Evolutionary conservation across 2,797 vertebrate genomes (phyloP), one percentile per base, ranked within the genome.

Genomic region (Myiotriccus ornatus): DNA sequence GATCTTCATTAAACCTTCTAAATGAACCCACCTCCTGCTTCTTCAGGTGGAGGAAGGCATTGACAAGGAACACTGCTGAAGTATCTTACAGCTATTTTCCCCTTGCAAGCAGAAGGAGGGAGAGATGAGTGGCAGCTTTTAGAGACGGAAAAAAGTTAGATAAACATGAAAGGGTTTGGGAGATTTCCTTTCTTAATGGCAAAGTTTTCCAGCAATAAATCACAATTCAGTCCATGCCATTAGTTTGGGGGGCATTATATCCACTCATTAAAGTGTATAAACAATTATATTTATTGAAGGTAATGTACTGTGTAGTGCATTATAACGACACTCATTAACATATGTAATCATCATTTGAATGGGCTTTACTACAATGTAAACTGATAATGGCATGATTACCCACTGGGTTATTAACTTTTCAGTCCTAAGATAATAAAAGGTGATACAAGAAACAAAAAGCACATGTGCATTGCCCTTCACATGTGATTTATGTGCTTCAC

Each of bases 251-350:
- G 98, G 98, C 98, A 98, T 98, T 98, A 98, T 97, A 98, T 98
- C 98, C 98, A 97, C 98, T 99, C 98, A 98, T 99, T 99, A 99
- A 98, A 98, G 98, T 97, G 95, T 97, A 98, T 98, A 98, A 99
- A 99, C 99, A 99, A 98, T 99, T 98, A 98, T 97, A 98, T 98
- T 98, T 98, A 98, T 98, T 97, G 98, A 98, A 98, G 98, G 98
- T 99, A 99, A 99, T 99, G 99, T 99, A 98, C 98, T 98, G 98
- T 99, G 98, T 98, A 98, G 97, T 98, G 98, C 98, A 99, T 99
- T 99, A 99, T 99, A 99, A 99, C 97, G 97, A 98, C 98, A 97
- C 83, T 97, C 98, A 99, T 99, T 98, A 98, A 98, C 98, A 98
- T 98, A 98, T 98, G 97, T 98, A 98, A 98, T 98, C 98, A 98